Base-by-base conservation (phyloP, 2,888 invertebrate genomes). In the Stenodera caucasica region DNA sequence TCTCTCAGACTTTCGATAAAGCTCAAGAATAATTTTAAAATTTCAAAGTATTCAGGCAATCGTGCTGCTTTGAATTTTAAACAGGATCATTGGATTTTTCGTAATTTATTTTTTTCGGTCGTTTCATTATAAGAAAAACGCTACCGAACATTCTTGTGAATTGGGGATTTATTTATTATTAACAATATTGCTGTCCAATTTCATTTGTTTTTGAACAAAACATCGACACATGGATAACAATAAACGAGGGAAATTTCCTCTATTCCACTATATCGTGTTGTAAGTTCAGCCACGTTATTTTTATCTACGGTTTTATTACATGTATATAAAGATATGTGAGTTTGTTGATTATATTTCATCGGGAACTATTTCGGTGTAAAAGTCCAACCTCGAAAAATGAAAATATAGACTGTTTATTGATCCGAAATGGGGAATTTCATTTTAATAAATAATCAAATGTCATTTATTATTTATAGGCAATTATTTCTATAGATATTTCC, bases 51-150 rank as follows among this genome's bases (percentile, higher is more conserved):
- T 37, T 37, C 14, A 14, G 7, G n/a, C 6, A n/a, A 18, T 40
- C n/a, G 11, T 4, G 45, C 5, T 45, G 45, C 45, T 45, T 45
- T 45, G 45, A 45, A 45, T 45, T 45, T 45, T 45, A 45, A 45
- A 45, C 5, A 45, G 4, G 4, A 45, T 21, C 12, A 15, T 45
- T 6, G 21, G 14, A 5, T 33, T 12, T 37, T 18, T 0, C 14
- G 15, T 40, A 2, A 1, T 1, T 6, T 3, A 14, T 35, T 35
- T n/a, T 35, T n/a, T 35, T 32, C 12, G 9, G 11, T 32, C 1
- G 11, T 30, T 30, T 30, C 8, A 9, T 30, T 2, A 2, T 33
- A 33, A 2, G 37, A 18, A 15, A 18, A 18, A 8, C 15, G n/a
- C n/a, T n/a, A n/a, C n/a, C n/a, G n/a, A n/a, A n/a, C n/a, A n/a